A percentile compares a stretch with the other conserved stretches of the same genome.
phyloP scores from a whole-genome alignment of 2,888 invertebrate species.

The Sphaeridia pumilis region DNA sequence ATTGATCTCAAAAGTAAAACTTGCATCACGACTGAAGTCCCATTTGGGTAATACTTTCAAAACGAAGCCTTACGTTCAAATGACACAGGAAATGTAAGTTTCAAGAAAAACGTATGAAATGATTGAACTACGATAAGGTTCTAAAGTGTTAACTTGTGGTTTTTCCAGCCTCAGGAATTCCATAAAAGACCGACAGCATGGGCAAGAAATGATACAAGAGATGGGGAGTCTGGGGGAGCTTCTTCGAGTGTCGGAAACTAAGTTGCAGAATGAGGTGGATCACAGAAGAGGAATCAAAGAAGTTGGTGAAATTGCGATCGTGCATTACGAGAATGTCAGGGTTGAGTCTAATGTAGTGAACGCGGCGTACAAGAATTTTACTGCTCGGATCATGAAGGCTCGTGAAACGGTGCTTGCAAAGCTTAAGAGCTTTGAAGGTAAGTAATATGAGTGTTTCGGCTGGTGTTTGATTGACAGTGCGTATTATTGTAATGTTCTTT shows the following conservation, averaged over 20 bases:
- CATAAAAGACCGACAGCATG: constrained; percentile 33
- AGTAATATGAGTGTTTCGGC: constrained; percentile 30
- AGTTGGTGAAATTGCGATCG: constrained; percentile 32
- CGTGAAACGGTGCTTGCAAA: constrained; percentile 77
- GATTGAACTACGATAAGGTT: background rate
- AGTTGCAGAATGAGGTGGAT: constrained; percentile 32
- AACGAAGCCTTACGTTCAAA: constrained; percentile 32
- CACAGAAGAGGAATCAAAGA: constrained; percentile 33
- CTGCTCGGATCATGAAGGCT: constrained; percentile 68
- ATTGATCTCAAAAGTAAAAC: constrained; percentile 31
- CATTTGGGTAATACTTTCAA: constrained; percentile 33
- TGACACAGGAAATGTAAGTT: constrained; percentile 28
- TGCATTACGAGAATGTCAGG: constrained; percentile 34
- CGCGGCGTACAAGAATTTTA: constrained; percentile 81
- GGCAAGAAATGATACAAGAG: constrained; percentile 31
- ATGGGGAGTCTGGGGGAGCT: constrained; percentile 29
- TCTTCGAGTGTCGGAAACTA: constrained; percentile 26
- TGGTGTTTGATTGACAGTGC: background rate
- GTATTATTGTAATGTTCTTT: constrained; percentile 2
- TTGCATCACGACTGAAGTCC: constrained; percentile 31
- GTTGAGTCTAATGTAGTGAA: constrained; percentile 35
- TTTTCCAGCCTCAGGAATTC: constrained; percentile 22
- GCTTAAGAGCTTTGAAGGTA: constrained; percentile 51
- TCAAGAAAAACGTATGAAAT: background rate
- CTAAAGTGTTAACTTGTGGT: background rate